Evolutionary conservation across 1,140 invertebrate genomes (phyloP).

Genomic region (Drosophila jambulina): DNA sequence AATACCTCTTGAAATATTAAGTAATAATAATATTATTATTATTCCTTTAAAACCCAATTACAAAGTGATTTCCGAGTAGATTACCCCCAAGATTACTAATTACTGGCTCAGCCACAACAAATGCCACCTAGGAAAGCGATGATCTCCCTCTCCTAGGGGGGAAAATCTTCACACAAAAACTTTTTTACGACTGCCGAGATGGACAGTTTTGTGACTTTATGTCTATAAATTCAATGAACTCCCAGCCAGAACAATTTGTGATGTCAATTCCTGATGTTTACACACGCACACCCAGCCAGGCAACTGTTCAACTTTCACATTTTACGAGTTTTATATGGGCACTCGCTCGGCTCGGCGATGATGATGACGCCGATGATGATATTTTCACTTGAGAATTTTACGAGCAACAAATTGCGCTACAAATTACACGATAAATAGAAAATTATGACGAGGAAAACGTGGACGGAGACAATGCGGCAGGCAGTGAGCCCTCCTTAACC

Average conservation of each 20-base stretch:
- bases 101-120: neutral
- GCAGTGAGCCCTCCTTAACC: conserved; percentile 16
- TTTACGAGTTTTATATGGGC: conserved; percentile 80
- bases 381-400: conserved; percentile 77
- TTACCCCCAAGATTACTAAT: neutral
- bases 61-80: neutral
- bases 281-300: conserved; percentile 28
- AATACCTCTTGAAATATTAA: neutral
- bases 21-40: neutral
- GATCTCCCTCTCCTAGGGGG: neutral
- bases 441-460: conserved; percentile 70
- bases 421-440: conserved; percentile 82
- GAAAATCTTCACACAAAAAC: conserved; percentile 22
- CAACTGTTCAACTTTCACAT: conserved; percentile 66
- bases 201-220: conserved; percentile 41
- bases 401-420: conserved; percentile 82
- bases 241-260: conserved; percentile 40
- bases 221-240: conserved; percentile 54
- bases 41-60: neutral
- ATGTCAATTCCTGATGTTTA: conserved; percentile 63
- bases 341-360: conserved; percentile 24
- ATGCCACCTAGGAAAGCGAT: neutral
- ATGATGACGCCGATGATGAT: conserved; percentile 64
- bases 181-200: conserved; percentile 42
- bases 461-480: conserved; percentile 30